Base-by-base conservation (phyloP, 35 echinoderm and acorn worm species). In the Holothuria glaberrima region DNA sequence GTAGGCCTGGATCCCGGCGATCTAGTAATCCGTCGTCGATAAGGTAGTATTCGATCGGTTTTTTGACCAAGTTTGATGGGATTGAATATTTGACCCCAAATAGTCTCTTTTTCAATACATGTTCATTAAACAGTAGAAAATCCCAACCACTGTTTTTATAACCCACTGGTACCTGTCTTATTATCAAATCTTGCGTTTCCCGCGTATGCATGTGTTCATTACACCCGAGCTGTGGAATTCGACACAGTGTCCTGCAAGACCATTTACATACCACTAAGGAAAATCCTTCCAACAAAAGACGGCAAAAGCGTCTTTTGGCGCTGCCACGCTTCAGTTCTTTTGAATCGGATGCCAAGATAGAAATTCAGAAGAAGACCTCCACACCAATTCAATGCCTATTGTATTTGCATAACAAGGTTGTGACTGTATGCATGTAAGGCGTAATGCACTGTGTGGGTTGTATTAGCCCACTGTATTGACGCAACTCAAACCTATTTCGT, bases 381-480 rank as follows among this genome's bases (percentile, higher is more conserved):
- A 27, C 80, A 62, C 26, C 52, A 54, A 61, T 61, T 59, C 24
- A 84, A 84, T 84, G 32, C 54, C 80, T 7, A 30, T 84, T 84
- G 80, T 84, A 84, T 84, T 84, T 63, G 56, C 74, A 84, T 84
- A 84, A 82, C 26, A 56, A 82, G 79, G 35, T 69, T 24, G 20
- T 61, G 57, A 33, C 30, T 27, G 58, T 22, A 33, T 75, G 18
- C 10, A 75, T 36, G 80, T 48, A 35, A 58, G 14, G 24, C 66
- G 10, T 24, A 41, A 69, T 30, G 28, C 54, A 63, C 52, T 58
- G 80, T 61, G 34, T 63, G 26, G 30, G 66, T 33, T 29, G 24
- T 69, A 26, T 6, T n/a, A 26, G 25, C 52, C 20, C 48, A 57
- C 31, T 25, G 46, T 57, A 19, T 24, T 80, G 20, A 60, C 57